Base-by-base conservation (phyloP, 2,888 invertebrate species). In the Diarsia mendica region DNA sequence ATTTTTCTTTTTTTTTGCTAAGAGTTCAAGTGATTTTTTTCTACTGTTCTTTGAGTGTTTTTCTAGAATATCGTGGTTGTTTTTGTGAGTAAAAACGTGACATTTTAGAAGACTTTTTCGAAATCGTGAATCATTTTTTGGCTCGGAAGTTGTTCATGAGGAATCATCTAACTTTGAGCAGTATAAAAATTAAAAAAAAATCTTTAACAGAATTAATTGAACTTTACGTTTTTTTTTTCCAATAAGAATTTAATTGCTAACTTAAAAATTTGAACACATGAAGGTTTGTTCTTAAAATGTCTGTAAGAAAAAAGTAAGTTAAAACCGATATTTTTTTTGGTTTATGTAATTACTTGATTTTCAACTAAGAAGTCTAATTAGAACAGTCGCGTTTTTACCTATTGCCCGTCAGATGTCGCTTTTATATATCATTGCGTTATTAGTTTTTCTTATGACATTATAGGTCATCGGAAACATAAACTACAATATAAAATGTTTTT, bases 391-490 rank as follows among this genome's bases (percentile, higher is more conserved):
- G 23, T 76, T 78, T 74, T 70, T 63, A 64, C 73, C 76, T 77
- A 77, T 78, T 79, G 61, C 2, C 76, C 88, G 80, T 48, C 75
- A 87, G 87, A 87, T 87, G 88, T 83, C 87, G 82, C 72, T 83
- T 70, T 65, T 20, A 3, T 67, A 61, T 67, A 63, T 55, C 4
- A 49, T 33, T 65, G 4, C 28, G 49, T 18, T 44, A 63, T 64
- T 68, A 1, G 39, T 73, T 74, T 71, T 69, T 79, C 73, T 67
- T 55, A 75, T 70, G 80, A 73, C 75, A 66, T 58, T 39, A 70
- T 61, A 83, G 88, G 88, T 86, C 75, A 76, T 74, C 28, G 18
- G 44, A 85, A 53, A 70, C 66, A 60, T 71, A 61, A 68, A 69
- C 2, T 33, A 28, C 1, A 6, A 0, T 58, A 69, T 67, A 58